A percentile compares a stretch with the other conserved stretches of the same genome.
phyloP scores from a whole-genome alignment of 2,113 vertebrate species.

The Lontra canadensis region DNA sequence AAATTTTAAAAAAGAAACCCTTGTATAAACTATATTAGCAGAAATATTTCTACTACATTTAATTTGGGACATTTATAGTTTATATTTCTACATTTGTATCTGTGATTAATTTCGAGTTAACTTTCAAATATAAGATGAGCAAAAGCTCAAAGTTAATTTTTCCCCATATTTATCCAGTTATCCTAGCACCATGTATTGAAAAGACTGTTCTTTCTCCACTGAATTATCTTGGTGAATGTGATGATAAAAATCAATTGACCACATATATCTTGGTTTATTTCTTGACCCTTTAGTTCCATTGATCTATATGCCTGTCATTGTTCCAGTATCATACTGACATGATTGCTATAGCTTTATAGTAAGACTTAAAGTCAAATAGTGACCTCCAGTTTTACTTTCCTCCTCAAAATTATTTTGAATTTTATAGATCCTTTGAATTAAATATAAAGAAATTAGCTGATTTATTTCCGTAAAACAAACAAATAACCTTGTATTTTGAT shows the following conservation, averaged over 20 bases:
- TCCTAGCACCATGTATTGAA: not conserved
- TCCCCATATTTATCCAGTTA: not conserved
- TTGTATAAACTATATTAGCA: not conserved
- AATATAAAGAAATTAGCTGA: not conserved
- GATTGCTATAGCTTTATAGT: not conserved
- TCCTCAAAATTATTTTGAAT: not conserved
- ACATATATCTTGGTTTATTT: not conserved
- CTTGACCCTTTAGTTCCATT: not conserved
- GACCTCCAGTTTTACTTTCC: not conserved
- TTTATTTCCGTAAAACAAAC: not conserved
- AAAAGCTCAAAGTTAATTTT: not conserved
- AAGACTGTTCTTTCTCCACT: not conserved
- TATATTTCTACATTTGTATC: not conserved
- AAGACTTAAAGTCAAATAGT: not conserved
- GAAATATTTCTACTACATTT: not conserved
- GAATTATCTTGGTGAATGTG: not conserved
- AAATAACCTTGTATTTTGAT: not conserved
- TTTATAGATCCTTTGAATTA: conserved; percentile 25
- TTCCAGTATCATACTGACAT: not conserved
- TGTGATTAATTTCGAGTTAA: not conserved
- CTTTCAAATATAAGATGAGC: not conserved
- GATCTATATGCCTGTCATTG: not conserved
- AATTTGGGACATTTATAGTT: not conserved
- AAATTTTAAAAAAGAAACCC: not conserved
- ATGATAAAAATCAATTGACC: not conserved